Evolutionary conservation across 2,113 vertebrate genomes (phyloP).

Genomic region (Phoxinus phoxinus): DNA sequence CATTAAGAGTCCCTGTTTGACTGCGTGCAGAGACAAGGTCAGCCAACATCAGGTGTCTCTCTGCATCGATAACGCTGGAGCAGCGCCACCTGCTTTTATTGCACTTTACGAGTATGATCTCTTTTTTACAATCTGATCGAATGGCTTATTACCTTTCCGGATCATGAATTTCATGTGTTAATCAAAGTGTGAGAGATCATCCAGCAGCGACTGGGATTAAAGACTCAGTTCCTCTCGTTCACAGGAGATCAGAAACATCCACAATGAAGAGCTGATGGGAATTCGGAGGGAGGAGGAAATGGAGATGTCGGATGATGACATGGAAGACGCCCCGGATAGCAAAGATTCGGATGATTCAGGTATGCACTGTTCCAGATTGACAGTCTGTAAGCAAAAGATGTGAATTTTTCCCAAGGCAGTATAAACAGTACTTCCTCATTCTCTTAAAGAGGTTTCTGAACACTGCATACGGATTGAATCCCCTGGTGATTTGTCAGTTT

Average conservation of each 20-base stretch:
- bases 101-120: background rate
- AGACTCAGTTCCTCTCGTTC: conserved; percentile 44
- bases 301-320: conserved; percentile 98
- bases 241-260: conserved; percentile 95
- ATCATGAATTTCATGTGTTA: conserved; percentile 42
- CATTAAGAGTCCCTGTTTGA: conserved; percentile 28
- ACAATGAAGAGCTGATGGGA: conserved; percentile 96
- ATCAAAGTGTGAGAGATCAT: conserved; percentile 15
- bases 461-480: conserved; percentile 37
- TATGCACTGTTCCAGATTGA: conserved; percentile 62
- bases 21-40: conserved; percentile 28
- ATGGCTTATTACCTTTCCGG: conserved; percentile 51
- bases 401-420: background rate
- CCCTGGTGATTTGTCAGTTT: conserved; percentile 56
- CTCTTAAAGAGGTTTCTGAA: background rate
- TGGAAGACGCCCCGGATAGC: conserved; percentile 81
- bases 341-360: conserved; percentile 91
- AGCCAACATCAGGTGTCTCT: conserved; percentile 19
- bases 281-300: conserved; percentile 96
- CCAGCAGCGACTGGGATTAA: background rate
- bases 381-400: background rate
- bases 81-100: background rate
- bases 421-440: background rate
- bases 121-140: conserved; percentile 14
- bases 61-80: background rate